These are phyloP conservation scores for Chaetodon trifasciatus DNA, from an alignment of 2,797 vertebrate genomes.

Conservation along the genomic window DNA sequence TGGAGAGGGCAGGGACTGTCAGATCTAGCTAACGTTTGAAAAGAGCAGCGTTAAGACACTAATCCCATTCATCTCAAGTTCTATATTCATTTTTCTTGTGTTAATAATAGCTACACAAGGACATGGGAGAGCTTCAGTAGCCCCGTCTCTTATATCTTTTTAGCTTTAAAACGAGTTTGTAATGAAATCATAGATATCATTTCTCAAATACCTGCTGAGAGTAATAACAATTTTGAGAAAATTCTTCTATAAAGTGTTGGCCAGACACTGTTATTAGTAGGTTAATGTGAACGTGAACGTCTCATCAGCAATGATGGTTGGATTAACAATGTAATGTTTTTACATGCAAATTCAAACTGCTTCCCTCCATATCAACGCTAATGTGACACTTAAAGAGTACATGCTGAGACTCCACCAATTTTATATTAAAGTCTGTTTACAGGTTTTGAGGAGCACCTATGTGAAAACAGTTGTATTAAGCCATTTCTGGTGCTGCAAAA, in stretches of 20 bases:
- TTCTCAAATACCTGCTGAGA: constrained; percentile 65
- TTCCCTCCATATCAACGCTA: not conserved
- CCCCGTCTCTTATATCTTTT: constrained; percentile 45
- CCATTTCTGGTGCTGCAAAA: not conserved
- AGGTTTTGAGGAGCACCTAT: not conserved
- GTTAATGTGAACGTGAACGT: not conserved
- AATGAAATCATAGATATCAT: constrained; percentile 66
- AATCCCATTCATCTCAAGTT: constrained; percentile 69
- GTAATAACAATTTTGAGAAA: constrained; percentile 23
- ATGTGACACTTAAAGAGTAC: constrained; percentile 4
- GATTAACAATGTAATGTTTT: not conserved
- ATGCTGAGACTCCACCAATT: not conserved
- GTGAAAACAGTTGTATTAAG: not conserved
- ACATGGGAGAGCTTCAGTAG: constrained; percentile 35
- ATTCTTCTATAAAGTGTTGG: constrained; percentile 2
- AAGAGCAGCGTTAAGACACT: constrained; percentile 66
- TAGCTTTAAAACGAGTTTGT: constrained; percentile 62
- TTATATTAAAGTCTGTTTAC: not conserved
- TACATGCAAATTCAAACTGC: not conserved
- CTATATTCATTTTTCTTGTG: constrained; percentile 62
- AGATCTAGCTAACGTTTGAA: constrained; percentile 71
- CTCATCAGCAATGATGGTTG: not conserved
- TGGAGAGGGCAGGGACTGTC: constrained; percentile 63
- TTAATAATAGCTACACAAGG: constrained; percentile 72
- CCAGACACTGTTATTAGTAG: not conserved